phyloP scores from a whole-genome alignment of 1,140 invertebrate species.

The Sesamia nonagrioides region DNA sequence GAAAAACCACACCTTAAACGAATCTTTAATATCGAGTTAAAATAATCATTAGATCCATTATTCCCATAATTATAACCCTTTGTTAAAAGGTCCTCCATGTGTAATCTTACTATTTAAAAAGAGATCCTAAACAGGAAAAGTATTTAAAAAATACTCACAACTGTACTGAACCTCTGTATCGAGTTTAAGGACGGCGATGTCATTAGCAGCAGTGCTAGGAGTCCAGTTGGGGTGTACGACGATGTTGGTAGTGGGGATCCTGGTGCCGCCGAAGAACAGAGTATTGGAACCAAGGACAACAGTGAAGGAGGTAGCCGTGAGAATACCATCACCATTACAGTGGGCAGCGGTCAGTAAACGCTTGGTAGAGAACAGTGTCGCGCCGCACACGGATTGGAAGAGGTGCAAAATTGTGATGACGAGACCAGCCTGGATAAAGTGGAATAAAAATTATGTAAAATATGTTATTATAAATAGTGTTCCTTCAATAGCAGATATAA shows the following conservation, averaged over 20 bases:
- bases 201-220: constrained; percentile 55
- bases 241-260: constrained; percentile 57
- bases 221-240: constrained; percentile 64
- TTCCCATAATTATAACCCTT: too few species aligned
- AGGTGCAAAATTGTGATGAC: constrained; percentile 64
- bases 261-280: constrained; percentile 64
- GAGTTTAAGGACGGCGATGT: constrained; percentile 70
- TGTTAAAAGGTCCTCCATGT: too few species aligned
- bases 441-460: neutral
- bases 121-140: too few species aligned
- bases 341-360: constrained; percentile 69
- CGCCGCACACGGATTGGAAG: constrained; percentile 67
- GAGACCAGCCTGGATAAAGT: constrained; percentile 66
- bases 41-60: too few species aligned
- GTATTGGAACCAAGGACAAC: constrained; percentile 66
- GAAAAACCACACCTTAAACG: too few species aligned
- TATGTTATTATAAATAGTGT: too few species aligned
- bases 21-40: too few species aligned
- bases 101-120: too few species aligned
- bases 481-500: too few species aligned
- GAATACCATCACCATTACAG: constrained; percentile 60
- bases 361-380: constrained; percentile 61
- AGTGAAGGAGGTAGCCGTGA: constrained; percentile 59
- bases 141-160: constrained; percentile 55
- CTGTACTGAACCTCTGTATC: too few species aligned